These are phyloP conservation scores for Creontiades dilutus DNA, from an alignment of 2,888 invertebrate species.

Conservation along the genomic window DNA sequence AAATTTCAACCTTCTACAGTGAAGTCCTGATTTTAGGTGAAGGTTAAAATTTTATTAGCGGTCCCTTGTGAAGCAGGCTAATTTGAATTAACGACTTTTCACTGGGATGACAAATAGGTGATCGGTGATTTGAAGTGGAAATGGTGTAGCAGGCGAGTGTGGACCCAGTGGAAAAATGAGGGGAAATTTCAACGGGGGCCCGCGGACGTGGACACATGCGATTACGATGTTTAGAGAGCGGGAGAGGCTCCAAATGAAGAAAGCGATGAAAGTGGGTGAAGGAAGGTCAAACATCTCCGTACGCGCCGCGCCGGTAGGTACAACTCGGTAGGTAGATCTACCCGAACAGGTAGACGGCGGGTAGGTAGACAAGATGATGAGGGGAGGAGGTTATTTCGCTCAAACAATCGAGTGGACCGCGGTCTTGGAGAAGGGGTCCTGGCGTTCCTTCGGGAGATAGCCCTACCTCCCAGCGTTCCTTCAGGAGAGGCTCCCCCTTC, in stretches of 20 bases:
- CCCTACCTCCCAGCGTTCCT: background rate
- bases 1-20: too few species aligned
- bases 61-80: too few species aligned
- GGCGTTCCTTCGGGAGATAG: background rate
- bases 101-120: too few species aligned
- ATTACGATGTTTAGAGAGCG: conserved; percentile 70
- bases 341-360: background rate
- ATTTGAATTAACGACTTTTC: too few species aligned
- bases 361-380: background rate
- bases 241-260: conserved; percentile 57
- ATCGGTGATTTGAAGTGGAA: too few species aligned
- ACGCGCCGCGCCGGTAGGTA: conserved; percentile 19
- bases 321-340: background rate
- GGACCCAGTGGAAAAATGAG: background rate
- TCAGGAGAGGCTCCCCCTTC: background rate
- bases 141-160: too few species aligned
- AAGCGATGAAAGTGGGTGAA: conserved; percentile 71
- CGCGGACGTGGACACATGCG: conserved; percentile 24
- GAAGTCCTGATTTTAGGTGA: too few species aligned
- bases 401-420: conserved; percentile 38
- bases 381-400: conserved; percentile 35
- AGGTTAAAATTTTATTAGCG: too few species aligned
- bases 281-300: conserved; percentile 40
- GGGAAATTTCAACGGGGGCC: conserved; percentile 25
- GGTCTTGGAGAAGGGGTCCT: background rate